phyloP scores from a whole-genome alignment of 1,140 invertebrate species.

The Caenorhabditis inopinata region DNA sequence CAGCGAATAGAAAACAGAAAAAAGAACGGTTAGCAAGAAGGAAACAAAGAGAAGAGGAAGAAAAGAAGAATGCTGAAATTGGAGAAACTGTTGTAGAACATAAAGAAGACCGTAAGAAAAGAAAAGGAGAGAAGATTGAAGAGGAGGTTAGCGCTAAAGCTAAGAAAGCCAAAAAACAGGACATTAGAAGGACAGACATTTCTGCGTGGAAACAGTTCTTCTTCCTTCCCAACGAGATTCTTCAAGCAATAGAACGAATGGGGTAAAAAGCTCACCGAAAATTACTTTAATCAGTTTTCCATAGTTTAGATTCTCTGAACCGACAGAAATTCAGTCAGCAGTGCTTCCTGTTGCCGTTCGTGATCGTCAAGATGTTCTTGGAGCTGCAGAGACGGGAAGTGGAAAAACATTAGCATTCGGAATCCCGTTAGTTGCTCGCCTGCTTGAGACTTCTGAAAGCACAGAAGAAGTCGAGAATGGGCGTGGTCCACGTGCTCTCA shows the following conservation, averaged over 20 bases:
- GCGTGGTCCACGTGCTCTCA: constrained; percentile 71
- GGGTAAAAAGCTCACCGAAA: neutral
- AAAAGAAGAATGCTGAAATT: neutral
- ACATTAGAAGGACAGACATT: neutral
- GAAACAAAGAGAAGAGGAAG: neutral
- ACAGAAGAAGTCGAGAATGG: constrained; percentile 50
- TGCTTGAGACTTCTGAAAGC: constrained; percentile 69
- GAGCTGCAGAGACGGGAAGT: constrained; percentile 94
- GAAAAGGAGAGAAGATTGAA: neutral
- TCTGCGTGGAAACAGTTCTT: constrained; percentile 37
- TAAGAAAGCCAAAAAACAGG: constrained; percentile 2
- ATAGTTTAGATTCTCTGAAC: constrained; percentile 75
- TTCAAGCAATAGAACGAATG: neutral
- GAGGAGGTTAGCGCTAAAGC: neutral
- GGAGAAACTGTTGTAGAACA: neutral
- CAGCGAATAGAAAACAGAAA: constrained; percentile 3
- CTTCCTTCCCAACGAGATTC: constrained; percentile 1
- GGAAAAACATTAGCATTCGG: constrained; percentile 96
- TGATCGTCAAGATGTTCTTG: constrained; percentile 84
- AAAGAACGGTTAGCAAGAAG: neutral
- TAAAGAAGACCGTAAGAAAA: neutral
- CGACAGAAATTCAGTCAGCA: constrained; percentile 79
- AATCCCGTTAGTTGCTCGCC: constrained; percentile 83
- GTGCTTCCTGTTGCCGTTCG: constrained; percentile 82
- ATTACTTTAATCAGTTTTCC: neutral